Evolutionary conservation across 2,888 invertebrate genomes (phyloP).

Genomic region (Heliconius charithonia): DNA sequence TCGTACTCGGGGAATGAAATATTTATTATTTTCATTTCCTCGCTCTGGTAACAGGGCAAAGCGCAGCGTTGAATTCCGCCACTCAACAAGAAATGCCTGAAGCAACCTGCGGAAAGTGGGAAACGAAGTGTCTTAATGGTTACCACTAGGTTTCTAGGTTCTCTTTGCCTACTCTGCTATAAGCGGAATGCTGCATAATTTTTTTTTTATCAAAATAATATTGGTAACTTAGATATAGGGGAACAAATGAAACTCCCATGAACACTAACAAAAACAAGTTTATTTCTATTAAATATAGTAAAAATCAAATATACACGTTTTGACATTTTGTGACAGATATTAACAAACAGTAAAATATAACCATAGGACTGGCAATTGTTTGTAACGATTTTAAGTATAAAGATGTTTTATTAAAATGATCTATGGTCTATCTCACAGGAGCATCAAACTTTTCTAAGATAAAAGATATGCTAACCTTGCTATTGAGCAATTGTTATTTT

Average conservation of each 20-base stretch:
- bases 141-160: too few species aligned
- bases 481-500: not conserved
- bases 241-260: not conserved
- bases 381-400: not conserved
- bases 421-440: not conserved
- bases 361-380: not conserved
- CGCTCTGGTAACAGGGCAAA: too few species aligned
- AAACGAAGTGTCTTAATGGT: too few species aligned
- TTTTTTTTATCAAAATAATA: too few species aligned
- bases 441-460: not conserved
- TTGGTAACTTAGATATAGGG: not conserved
- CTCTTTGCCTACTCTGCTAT: too few species aligned
- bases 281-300: slow-evolving; percentile 17
- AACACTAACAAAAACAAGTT: slow-evolving; percentile 22
- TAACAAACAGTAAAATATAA: not conserved
- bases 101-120: too few species aligned
- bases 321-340: slow-evolving; percentile 2
- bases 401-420: not conserved
- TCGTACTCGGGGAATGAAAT: too few species aligned
- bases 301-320: not conserved
- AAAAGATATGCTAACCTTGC: not conserved
- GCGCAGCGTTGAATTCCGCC: too few species aligned
- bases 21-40: too few species aligned
- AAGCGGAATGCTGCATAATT: too few species aligned
- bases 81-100: too few species aligned